A percentile compares a stretch with the other conserved stretches of the same genome.
Conservation (phyloP, 1,140 invertebrate genomes). For the Drosophila dunni region DNA sequence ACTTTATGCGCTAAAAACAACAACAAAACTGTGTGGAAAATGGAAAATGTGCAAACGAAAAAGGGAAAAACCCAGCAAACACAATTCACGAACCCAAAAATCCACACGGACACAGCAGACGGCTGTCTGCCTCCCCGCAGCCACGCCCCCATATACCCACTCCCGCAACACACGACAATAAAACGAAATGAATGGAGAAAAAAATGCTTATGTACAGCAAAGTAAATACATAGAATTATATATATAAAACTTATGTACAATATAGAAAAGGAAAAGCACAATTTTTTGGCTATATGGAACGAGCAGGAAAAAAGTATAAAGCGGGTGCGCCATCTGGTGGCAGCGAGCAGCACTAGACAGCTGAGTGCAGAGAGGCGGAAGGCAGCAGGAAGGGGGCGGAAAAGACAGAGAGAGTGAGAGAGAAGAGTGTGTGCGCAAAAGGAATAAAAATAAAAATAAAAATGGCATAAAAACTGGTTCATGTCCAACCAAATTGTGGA, state of each 20-base stretch:
- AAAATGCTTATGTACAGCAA: constrained; percentile 38
- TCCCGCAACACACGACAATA: constrained; percentile 43
- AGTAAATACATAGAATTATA: constrained; percentile 30
- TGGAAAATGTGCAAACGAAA: not conserved
- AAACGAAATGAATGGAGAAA: constrained; percentile 73
- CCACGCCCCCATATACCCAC: constrained; percentile 32
- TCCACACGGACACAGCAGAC: constrained; percentile 59
- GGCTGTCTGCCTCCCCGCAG: constrained; percentile 49
- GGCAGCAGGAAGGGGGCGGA: not conserved
- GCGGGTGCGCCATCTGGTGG: constrained; percentile 68
- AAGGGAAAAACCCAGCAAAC: constrained; percentile 37
- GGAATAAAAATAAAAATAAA: constrained; percentile 52
- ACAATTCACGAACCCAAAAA: constrained; percentile 60
- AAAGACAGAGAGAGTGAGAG: not conserved
- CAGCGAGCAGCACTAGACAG: constrained; percentile 43
- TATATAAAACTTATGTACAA: constrained; percentile 13
- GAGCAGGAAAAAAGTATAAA: constrained; percentile 44
- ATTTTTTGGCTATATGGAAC: constrained; percentile 37
- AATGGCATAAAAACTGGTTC: constrained; percentile 56
- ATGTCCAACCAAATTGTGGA: constrained; percentile 65
- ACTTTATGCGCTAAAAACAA: constrained; percentile 45
- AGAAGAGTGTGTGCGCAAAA: constrained; percentile 24
- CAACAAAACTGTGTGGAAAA: constrained; percentile 9
- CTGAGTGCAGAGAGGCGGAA: constrained; percentile 6
- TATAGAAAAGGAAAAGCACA: constrained; percentile 23